A percentile compares a stretch with the other conserved stretches of the same genome.
phyloP scores from a whole-genome alignment of 2,888 invertebrate genomes.

The Stratiomys singularior region DNA sequence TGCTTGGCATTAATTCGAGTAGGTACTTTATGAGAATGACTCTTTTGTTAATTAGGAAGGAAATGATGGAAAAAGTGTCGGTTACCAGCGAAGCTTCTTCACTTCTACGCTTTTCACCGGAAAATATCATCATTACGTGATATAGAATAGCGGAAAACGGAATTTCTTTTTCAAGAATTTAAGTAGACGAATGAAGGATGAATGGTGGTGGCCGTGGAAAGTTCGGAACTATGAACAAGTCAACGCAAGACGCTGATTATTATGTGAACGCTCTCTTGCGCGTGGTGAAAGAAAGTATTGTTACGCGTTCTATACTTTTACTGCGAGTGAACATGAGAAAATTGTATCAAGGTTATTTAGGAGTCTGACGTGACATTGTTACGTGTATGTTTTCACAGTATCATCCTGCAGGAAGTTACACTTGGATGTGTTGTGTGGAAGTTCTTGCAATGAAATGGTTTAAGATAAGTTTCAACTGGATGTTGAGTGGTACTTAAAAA shows the following conservation, averaged over 20 bases:
- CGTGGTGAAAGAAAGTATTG: background rate
- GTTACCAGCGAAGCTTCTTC: slow-evolving; percentile 9
- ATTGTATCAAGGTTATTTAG: background rate
- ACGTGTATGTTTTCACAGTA: background rate
- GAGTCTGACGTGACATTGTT: slow-evolving; percentile 14
- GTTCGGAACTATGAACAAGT: background rate
- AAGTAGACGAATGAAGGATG: background rate
- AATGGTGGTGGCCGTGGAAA: background rate
- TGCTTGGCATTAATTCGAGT: slow-evolving; percentile 26
- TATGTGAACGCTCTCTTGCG: too few species aligned
- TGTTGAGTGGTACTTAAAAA: too few species aligned
- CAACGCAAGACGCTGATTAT: too few species aligned
- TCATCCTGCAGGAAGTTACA: background rate
- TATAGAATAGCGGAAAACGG: background rate
- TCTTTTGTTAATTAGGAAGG: slow-evolving; percentile 43
- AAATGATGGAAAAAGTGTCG: slow-evolving; percentile 40
- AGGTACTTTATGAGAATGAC: slow-evolving; percentile 36
- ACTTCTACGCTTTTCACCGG: slow-evolving; percentile 20
- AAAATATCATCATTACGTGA: slow-evolving; percentile 41
- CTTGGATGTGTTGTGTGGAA: too few species aligned
- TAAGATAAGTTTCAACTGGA: too few species aligned
- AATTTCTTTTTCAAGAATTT: background rate
- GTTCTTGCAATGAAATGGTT: too few species aligned
- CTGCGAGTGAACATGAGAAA: background rate
- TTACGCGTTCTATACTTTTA: background rate